phyloP scores from a whole-genome alignment of 2,888 invertebrate genomes.

The Fissipunctia ypsillon region DNA sequence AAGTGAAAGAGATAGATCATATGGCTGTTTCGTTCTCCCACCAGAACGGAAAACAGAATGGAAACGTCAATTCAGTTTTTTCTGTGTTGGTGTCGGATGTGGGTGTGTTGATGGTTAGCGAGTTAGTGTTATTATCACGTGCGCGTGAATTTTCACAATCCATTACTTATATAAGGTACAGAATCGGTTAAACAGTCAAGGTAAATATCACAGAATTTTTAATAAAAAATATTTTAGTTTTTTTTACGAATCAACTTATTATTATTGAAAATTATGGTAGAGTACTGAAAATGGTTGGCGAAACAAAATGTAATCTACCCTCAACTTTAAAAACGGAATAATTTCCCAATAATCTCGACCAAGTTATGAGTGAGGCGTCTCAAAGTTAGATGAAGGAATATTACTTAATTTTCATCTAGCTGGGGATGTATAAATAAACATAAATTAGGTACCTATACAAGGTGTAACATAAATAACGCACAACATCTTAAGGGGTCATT shows the following conservation, averaged over 20 bases:
- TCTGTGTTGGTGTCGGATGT: constrained; percentile 71
- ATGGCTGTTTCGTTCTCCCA: constrained; percentile 70
- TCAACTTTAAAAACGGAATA: constrained; percentile 2
- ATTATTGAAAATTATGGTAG: not conserved
- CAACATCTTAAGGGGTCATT: no score
- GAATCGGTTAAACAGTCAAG: constrained; percentile 25
- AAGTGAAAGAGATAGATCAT: constrained; percentile 74
- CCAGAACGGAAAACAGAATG: constrained; percentile 59
- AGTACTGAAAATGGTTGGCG: constrained; percentile 8
- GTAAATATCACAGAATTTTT: constrained; percentile 39
- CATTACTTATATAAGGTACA: constrained; percentile 18
- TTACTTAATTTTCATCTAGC: not conserved
- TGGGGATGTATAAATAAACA: not conserved
- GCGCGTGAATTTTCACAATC: constrained; percentile 68
- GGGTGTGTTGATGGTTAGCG: constrained; percentile 73
- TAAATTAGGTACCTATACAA: not conserved
- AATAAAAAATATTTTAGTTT: not conserved
- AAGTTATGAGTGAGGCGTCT: not conserved
- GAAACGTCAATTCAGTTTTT: constrained; percentile 76
- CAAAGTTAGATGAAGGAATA: not conserved
- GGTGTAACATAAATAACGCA: no score
- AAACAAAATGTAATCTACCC: constrained; percentile 23
- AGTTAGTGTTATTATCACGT: constrained; percentile 76
- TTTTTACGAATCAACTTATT: not conserved
- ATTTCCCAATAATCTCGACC: not conserved